Evolutionary conservation across 2,888 invertebrate genomes (phyloP), one percentile per base, ranked within the genome.

Genomic region (Nymphalis urticae): DNA sequence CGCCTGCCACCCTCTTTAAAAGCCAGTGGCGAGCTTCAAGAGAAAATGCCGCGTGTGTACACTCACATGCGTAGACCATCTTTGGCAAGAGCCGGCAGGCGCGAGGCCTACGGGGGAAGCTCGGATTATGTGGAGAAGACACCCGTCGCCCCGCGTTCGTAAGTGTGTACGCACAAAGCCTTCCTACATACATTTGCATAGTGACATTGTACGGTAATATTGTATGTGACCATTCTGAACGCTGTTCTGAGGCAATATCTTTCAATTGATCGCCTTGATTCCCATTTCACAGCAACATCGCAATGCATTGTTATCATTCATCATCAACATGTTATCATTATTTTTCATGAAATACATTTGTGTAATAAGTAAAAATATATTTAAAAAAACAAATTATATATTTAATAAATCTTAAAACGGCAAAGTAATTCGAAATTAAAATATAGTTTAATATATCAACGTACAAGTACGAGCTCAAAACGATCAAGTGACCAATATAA

Each of bases 21-120:
- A 93, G 93, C 93, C 93, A 92, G 90, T 92, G 93, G 92, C 92
- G 92, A 93, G 93, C 93, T 93, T 90, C 92, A 91, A 93, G 93
- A 93, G 93, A 93, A 93, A 93, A 92, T 92, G 93, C 93, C 92
- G 88, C 90, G 90, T 92, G 87, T 90, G 89, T 89, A 90, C 87
- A 82, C 90, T 88, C 90, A 91, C 92, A 91, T 90, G 85, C 89
- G 89, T 90, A 90, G 81, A 86, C 88, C 89, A 89, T 91, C 92
- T 90, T 91, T 88, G 84, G 85, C 85, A 82, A 84, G 84, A 80
- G 80, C 86, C 80, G 80, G 80, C 81, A 70, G 68, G 80, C 83
- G 85, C 82, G 83, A 80, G 83, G 80, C 82, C 83, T 85, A 84
- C 86, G 85, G 77, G 74, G 75, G 83, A 82, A 84, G 85, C 84